phyloP scores from a whole-genome alignment of 2,113 vertebrate species.

The Ophthalmolycus amberensis region DNA sequence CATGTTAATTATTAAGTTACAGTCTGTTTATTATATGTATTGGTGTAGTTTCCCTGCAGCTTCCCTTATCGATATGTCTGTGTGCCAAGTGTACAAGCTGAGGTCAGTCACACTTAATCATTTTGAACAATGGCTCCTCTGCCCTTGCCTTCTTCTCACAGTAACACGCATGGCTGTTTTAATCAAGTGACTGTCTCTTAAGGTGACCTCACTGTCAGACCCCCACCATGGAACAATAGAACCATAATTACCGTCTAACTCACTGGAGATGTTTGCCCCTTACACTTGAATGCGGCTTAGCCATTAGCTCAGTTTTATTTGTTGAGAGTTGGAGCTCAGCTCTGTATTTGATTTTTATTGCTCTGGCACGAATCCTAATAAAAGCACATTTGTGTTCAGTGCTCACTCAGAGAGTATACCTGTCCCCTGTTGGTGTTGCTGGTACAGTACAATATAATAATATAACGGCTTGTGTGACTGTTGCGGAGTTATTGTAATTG shows the following conservation, averaged over 20 bases:
- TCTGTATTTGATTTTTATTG: constrained; percentile 33
- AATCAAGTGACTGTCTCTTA: not conserved
- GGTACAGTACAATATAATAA: not conserved
- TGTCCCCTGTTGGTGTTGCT: not conserved
- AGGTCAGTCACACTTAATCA: not conserved
- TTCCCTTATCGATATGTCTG: not conserved
- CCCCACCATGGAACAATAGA: constrained; percentile 24
- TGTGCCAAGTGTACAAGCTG: not conserved
- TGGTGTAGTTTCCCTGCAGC: not conserved
- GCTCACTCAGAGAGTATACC: constrained; percentile 7
- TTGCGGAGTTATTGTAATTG: not conserved
- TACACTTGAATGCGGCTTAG: constrained; percentile 25
- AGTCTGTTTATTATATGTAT: not conserved
- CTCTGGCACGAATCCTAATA: constrained; percentile 17
- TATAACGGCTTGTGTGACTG: not conserved
- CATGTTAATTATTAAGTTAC: not conserved
- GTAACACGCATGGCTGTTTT: not conserved
- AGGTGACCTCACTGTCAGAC: constrained; percentile 25
- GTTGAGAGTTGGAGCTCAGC: constrained; percentile 40
- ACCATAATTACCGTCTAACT: constrained; percentile 35
- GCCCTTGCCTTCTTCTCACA: not conserved
- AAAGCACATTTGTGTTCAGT: not conserved
- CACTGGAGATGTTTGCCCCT: constrained; percentile 3
- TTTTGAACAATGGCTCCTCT: not conserved
- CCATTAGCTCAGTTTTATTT: constrained; percentile 51